These are phyloP conservation scores for Lutjanus erythropterus DNA, from an alignment of 2,113 vertebrate genomes.

Conservation along the genomic window DNA sequence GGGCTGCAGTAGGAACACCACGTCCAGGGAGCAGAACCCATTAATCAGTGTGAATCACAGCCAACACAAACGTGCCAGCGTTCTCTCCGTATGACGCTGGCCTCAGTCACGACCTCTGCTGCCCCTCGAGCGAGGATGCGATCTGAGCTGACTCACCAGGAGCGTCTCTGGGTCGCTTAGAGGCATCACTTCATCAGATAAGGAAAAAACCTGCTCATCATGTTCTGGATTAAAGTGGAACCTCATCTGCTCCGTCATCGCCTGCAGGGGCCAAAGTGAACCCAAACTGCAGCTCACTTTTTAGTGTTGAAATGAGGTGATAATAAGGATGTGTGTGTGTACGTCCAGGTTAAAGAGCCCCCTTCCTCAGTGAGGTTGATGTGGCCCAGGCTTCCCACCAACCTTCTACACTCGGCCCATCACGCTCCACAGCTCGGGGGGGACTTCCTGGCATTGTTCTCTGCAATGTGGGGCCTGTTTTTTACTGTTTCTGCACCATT, in stretches of 20 bases:
- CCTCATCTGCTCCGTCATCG: not conserved
- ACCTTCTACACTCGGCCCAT: not conserved
- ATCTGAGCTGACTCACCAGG: not conserved
- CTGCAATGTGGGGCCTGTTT: constrained; percentile 41
- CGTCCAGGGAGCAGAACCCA: constrained; percentile 31
- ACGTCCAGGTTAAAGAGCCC: constrained; percentile 47
- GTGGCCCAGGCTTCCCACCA: constrained; percentile 40
- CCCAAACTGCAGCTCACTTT: not conserved
- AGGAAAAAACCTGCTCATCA: no score
- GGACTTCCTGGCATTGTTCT: constrained; percentile 79
- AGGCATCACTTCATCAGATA: not conserved
- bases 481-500: constrained; percentile 32
- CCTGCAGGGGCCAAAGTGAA: not conserved
- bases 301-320: constrained; percentile 6
- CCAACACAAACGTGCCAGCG: constrained; percentile 65
- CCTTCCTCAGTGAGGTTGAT: constrained; percentile 55
- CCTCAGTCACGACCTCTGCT: not conserved
- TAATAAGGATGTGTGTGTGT: constrained; percentile 27
- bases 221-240: no score
- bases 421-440: not conserved
- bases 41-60: constrained; percentile 44
- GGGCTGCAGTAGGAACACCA: constrained; percentile 40
- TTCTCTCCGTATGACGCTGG: constrained; percentile 9
- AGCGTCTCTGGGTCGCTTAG: not conserved
- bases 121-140: not conserved